Evolutionary conservation across 2,888 invertebrate species (phyloP).

Genomic region (Bhutanitis thaidina): DNA sequence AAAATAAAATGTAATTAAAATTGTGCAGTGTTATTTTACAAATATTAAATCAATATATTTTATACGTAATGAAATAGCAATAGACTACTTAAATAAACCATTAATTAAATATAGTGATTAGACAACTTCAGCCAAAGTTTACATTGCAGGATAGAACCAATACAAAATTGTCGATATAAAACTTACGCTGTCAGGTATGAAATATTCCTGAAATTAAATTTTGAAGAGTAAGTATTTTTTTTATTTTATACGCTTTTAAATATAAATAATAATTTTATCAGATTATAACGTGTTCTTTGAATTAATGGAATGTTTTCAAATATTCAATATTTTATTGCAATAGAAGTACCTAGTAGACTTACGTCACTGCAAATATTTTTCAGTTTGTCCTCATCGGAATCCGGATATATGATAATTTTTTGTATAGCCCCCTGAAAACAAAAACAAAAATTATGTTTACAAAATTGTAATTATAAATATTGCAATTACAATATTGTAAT

Average conservation of each 20-base stretch:
- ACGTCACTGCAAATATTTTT: constrained; percentile 38
- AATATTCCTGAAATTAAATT: constrained; percentile 46
- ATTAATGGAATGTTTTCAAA: not conserved
- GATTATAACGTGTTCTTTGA: too few relatives aligned
- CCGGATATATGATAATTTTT: constrained; percentile 38
- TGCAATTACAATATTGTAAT: too few relatives aligned
- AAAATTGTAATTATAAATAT: not conserved
- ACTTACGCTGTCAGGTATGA: constrained; percentile 54
- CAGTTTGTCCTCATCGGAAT: constrained; percentile 23
- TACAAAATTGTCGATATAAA: constrained; percentile 26
- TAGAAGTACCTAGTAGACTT: constrained; percentile 29
- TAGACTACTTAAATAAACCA: not conserved
- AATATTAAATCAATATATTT: not conserved
- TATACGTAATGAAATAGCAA: not conserved
- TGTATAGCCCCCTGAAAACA: constrained; percentile 55
- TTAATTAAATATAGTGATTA: not conserved
- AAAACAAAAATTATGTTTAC: constrained; percentile 5
- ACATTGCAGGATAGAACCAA: not conserved
- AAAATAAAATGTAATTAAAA: too few relatives aligned
- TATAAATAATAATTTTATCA: too few relatives aligned
- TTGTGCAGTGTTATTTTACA: not conserved
- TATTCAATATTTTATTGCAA: not conserved
- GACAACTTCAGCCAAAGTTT: constrained; percentile 16
- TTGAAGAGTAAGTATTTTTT: not conserved
- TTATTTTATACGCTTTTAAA: too few relatives aligned